Conservation (phyloP, 2,113 vertebrate genomes). For the Solea senegalensis region DNA sequence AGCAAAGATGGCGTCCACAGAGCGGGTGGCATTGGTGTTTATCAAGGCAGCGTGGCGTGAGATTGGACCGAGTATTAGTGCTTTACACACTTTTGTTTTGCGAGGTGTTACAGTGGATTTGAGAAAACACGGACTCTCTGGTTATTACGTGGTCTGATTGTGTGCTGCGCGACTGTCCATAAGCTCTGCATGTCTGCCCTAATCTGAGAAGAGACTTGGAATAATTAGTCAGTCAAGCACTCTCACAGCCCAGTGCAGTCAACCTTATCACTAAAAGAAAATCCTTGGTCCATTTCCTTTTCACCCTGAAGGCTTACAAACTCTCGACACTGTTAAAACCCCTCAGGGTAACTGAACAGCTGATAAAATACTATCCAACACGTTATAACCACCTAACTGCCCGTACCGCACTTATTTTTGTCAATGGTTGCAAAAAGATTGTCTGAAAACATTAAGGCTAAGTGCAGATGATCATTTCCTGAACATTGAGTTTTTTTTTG, state of each 20-base stretch:
- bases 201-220: slow-evolving; percentile 70
- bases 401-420: slow-evolving; percentile 1
- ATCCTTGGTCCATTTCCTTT: slow-evolving; percentile 60
- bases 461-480: background rate
- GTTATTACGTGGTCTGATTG: slow-evolving; percentile 76
- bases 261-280: slow-evolving; percentile 63
- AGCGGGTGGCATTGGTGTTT: slow-evolving; percentile 56
- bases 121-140: slow-evolving; percentile 63
- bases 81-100: slow-evolving; percentile 69
- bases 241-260: slow-evolving; percentile 53
- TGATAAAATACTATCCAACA: slow-evolving; percentile 47
- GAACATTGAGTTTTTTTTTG: background rate
- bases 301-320: slow-evolving; percentile 61
- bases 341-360: slow-evolving; percentile 8
- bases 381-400: slow-evolving; percentile 28
- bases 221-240: slow-evolving; percentile 73
- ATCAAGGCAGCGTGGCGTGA: slow-evolving; percentile 65
- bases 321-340: slow-evolving; percentile 46
- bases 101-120: slow-evolving; percentile 75
- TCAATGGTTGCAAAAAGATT: slow-evolving; percentile 30
- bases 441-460: background rate
- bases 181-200: slow-evolving; percentile 56
- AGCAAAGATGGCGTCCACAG: slow-evolving; percentile 71
- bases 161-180: slow-evolving; percentile 60
- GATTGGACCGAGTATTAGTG: slow-evolving; percentile 66